Evolutionary conservation across 1,140 invertebrate genomes (phyloP), one percentile per base, ranked within the genome.

Genomic region (Vanessa atalanta): DNA sequence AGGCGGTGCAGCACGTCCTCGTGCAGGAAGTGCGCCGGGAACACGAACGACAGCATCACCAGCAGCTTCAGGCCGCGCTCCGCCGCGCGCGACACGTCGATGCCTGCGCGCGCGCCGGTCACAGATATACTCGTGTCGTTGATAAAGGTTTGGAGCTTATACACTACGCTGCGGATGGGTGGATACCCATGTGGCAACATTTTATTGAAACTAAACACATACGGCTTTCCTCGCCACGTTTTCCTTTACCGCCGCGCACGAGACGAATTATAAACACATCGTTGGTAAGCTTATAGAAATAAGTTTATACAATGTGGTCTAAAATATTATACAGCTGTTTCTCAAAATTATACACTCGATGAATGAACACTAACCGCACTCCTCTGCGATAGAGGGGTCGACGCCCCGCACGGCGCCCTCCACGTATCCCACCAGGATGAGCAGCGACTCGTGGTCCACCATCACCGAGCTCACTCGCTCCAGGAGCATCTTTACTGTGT

Each of bases 381-480:
- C 97, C n/a, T 96, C 96, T 12, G 97, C 97, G 76, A 96, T 97
- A 69, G 95, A 95, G 0, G 95, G 95, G 83, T 97, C 96, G 14
- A 97, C 94, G 14, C 96, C 96, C 78, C 94, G 94, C 11, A 97
- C 92, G 82, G 96, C 96, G 70, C 96, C 95, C 83, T 95, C 95
- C 15, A 96, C 95, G 82, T 95, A 96, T 53, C 94, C 93, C 50
- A 96, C 94, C n/a, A 96, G 92, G 70, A 96, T 93, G 67, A 95
- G 94, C 70, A 98, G 94, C 0, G 98, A 97, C 74, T 97, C 95
- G 79, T 96, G 96, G 87, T 99, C 98, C 16, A 99, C 97, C 96
- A 99, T 98, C 3, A 99, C 97, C 0, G 98, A 98, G 51, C 98
- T 98, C 14, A 98, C 96, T 78, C 98, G 93, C 91, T 99, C 98